Evolutionary conservation across 2,113 vertebrate species (phyloP).

Genomic region (Hippocampus comes): DNA sequence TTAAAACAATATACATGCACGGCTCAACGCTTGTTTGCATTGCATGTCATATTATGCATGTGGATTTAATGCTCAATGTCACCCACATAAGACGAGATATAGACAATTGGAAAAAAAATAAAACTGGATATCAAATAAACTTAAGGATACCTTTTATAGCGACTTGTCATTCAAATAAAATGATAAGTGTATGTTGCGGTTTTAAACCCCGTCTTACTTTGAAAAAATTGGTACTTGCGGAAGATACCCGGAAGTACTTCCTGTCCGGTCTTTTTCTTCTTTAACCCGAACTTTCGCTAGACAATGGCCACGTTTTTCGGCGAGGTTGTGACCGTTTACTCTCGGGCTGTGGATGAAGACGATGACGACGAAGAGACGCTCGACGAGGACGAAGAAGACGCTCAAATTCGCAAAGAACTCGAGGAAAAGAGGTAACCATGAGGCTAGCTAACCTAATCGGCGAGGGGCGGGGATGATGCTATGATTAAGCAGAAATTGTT

Average conservation of each 20-base stretch:
- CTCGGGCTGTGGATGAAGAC: slow-evolving; percentile 76
- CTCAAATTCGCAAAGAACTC: slow-evolving; percentile 66
- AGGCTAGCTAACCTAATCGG: not conserved
- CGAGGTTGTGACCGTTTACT: slow-evolving; percentile 71
- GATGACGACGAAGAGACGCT: slow-evolving; percentile 63
- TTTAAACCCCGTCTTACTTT: not conserved
- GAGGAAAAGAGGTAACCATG: slow-evolving; percentile 60
- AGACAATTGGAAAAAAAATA: too few relatives aligned
- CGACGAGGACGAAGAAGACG: slow-evolving; percentile 70
- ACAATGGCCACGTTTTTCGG: slow-evolving; percentile 78
- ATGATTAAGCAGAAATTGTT: not conserved
- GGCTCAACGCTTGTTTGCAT: too few relatives aligned
- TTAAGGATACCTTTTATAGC: not conserved
- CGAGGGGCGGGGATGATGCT: slow-evolving; percentile 7
- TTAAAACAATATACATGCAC: not conserved
- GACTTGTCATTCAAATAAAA: not conserved
- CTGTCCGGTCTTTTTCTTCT: not conserved
- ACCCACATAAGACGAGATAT: too few relatives aligned
- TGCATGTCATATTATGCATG: too few relatives aligned
- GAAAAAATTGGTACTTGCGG: not conserved
- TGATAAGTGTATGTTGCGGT: too few relatives aligned
- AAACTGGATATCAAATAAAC: too few relatives aligned
- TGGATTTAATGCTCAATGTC: too few relatives aligned
- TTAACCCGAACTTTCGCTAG: slow-evolving; percentile 29
- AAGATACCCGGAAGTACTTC: not conserved